Evolutionary conservation across 2,797 vertebrate genomes (phyloP), one percentile per base, ranked within the genome.

Genomic region (Argyrosomus regius): DNA sequence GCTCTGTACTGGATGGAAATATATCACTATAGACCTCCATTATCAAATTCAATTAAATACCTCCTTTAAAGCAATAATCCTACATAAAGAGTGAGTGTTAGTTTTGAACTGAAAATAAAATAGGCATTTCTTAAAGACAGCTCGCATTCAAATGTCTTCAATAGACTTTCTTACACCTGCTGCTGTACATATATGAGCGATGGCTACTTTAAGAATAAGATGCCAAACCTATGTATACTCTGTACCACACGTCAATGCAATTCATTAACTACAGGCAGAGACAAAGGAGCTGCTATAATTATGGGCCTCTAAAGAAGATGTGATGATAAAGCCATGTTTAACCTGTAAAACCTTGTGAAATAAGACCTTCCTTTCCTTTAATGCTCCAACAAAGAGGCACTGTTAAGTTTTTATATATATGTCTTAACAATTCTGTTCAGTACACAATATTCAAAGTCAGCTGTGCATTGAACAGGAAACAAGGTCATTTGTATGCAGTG

Each of bases 401-500:
- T 76, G 43, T 79, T n/a, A 58, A 22, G 22, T 61, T 69, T 72
- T 39, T 54, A 46, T 60, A 43, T 39, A 3, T 39, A 24, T 49
- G 39, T 66, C 49, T 75, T 54, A 58, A 66, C 67, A 71, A 59
- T 79, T 58, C 54, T 59, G 64, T 54, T 84, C 22, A 61, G 67
- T 20, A 11, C 20, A 71, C 63, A 77, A 58, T 83, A 79, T 84
- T 77, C 46, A 28, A 75, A 88, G 83, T 77, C 80, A 80, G 77
- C 35, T 41, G 61, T 75, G 64, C 61, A 81, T 67, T 75, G 83
- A 87, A 83, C 70, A 78, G 56, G 54, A 86, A 84, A 86, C 72
- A 82, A 83, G 88, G 84, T 88, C 74, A 87, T 93, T 91, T 91
- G 80, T 77, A 87, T 89, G 89, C 87, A 72, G 68, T 72, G 76